Evolutionary conservation across 2,888 invertebrate genomes (phyloP), one percentile per base, ranked within the genome.

Genomic region (Tolmerus cingulatus): DNA sequence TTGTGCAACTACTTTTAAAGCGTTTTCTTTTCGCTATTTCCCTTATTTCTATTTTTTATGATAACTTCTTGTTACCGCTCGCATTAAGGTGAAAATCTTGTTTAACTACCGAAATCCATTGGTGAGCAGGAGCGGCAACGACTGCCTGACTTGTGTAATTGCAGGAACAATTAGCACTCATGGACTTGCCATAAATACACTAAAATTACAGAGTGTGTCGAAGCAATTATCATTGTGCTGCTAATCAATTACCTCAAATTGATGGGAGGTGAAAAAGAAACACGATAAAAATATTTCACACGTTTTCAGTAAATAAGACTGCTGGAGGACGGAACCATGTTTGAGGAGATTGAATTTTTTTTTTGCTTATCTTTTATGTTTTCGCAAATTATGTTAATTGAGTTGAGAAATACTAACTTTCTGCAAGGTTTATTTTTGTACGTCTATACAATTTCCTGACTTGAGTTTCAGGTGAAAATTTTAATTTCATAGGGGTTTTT

Each of bases 221-320:
- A 27, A 27, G 79, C 79, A 81, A 51, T 81, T 81, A 51, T 30
- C 79, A 51, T 51, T 46, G 14, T 3, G 46, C 12, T 14, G 23
- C 79, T 81, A 81, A 81, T 81, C 79, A 81, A 81, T 81, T 81
- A 81, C 46, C 30, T 81, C 51, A 81, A 51, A 81, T 81, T 81
- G 46, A 40, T 46, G 46, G 23, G 16, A 51, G 51, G 14, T 23
- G 46, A 51, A 51, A 81, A 79, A 79, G 55, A 81, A 34, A 34
- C 79, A 30, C 16, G 51, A 12, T 81, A 81, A 81, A 79, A 81
- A 81, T 81, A 37, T 81, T 81, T 40, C 79, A 81, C 79, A 81
- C 57, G 57, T 57, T 57, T 57, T 57, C 19, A 23, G 23, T 57
- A 57, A 57, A 57, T 23, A 57, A 19, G 57, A 57, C 19, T n/a